Base-by-base conservation (phyloP, 2,797 vertebrate species). In the Enteromius thamalakanensis region DNA sequence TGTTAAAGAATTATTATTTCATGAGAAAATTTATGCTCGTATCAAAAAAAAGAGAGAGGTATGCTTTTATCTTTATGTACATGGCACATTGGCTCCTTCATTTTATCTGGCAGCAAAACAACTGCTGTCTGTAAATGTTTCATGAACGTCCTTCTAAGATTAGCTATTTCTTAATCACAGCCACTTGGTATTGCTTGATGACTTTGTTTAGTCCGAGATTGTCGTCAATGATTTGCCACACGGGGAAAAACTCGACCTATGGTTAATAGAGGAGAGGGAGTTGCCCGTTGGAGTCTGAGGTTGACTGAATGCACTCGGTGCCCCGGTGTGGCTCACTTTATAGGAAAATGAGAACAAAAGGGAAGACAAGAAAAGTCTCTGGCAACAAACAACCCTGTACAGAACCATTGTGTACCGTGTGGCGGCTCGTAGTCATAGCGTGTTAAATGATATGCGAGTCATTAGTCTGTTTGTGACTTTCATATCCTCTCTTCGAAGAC, bases 91-190 rank as follows among this genome's bases (percentile, higher is more conserved):
- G 45, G 9, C 26, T 62, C 42, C 60, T 34, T 29, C 45, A 9
- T 68, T 80, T 69, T 80, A 53, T 69, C 32, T 79, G 60, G 34
- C 21, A 67, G 70, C 65, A 90, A 92, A 91, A 90, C 86, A 88
- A 90, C 84, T 70, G 21, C 29, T 51, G 67, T 78, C 72, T 90
- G 91, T 93, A 88, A 94, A 93, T 92, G 86, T 91, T 93, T 94
- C 11, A 92, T 87, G 21, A 88, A 81, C 49, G 83, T 87, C 89
- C 90, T 87, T 87, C 49, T 81, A 88, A 89, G 86, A 80, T 82
- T 55, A 80, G 74, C 67, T 80, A 74, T 32, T 70, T 83, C 81
- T 83, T 34, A 86, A 58, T 83, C 70, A 60, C 68, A 83, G 78
- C 85, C 84, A 86, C 68, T 82, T 60, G 86, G 55, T 62, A 81